Base-by-base conservation (phyloP, 2,113 vertebrate species). In the Hiodon alosoides region DNA sequence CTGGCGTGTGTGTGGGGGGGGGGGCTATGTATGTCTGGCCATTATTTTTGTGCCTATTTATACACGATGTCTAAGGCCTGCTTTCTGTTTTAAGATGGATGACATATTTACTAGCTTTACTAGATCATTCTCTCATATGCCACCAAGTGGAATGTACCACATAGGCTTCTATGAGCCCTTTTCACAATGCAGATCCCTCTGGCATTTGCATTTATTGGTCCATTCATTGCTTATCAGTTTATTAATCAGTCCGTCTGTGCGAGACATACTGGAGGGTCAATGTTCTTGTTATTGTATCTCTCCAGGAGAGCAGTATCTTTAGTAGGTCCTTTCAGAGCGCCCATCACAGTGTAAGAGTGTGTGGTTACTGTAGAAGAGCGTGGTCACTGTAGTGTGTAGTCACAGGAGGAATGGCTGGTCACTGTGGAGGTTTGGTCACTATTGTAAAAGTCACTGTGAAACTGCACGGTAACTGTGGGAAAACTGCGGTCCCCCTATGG, bases 1-100 rank as follows among this genome's bases (percentile, higher is more conserved):
- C 31, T 31, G 31, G 31, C 80, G 82, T 7, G 52, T 47, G 11
- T 16, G 80, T 80, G 83, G 81, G 84, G 85, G 64, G 74, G 77
- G 80, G 82, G 47, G 83, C 77, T 80, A 75, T 84, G 79, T 86
- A 71, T 59, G 80, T 84, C 81, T 87, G 81, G 78, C 79, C 73
- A 74, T 75, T 79, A 76, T 85, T 80, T 79, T 50, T 86, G 81
- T 84, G 72, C 80, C 51, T 78, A 59, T 75, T 78, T 71, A 73
- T 64, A 74, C n/a, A 52, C 65, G 78, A 72, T 77, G 67, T 69
- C 61, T 71, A 54, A 65, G 7, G 48, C 8, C 13, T 60, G n/a
- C 72, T 64, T 73, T 75, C 72, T 79, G 71, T 78, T 59, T 73
- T 67, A 78, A 68, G 31, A 72, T 62, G 59, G 67, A 53, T 59